Conservation (phyloP, 2,113 vertebrate species). For the Ciconia stormi region DNA sequence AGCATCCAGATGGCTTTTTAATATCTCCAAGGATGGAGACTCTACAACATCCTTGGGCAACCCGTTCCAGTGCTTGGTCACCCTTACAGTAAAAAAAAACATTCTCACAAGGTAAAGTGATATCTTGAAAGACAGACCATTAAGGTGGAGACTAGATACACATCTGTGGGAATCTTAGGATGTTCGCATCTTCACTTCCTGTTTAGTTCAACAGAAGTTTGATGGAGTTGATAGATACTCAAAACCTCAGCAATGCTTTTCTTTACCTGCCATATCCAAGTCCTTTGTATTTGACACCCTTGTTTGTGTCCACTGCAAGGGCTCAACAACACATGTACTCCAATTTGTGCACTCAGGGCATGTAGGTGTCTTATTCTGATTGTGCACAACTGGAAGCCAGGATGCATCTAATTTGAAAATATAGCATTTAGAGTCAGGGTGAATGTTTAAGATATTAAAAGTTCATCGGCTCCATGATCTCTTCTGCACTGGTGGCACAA, state of each 20-base stretch:
- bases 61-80: not conserved
- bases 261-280: not conserved
- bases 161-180: not conserved
- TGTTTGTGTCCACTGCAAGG: not conserved
- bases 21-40: not conserved
- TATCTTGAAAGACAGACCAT: not conserved
- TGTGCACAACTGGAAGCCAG: not conserved
- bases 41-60: not conserved
- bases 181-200: not conserved
- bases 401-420: conserved; percentile 4
- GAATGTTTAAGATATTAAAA: conserved; percentile 41
- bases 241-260: not conserved
- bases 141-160: not conserved
- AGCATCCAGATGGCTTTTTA: not conserved
- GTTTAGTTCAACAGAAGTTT: not conserved
- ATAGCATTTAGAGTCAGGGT: not conserved
- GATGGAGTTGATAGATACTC: not conserved
- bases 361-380: not conserved
- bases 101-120: not conserved
- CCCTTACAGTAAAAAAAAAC: not conserved
- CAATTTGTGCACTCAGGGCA: not conserved
- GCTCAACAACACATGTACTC: not conserved
- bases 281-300: not conserved
- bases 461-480: not conserved
- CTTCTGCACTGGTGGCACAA: not conserved